These are phyloP conservation scores for Aspidiotus rigidus DNA, from an alignment of 2,888 invertebrate species.

Conservation along the genomic window DNA sequence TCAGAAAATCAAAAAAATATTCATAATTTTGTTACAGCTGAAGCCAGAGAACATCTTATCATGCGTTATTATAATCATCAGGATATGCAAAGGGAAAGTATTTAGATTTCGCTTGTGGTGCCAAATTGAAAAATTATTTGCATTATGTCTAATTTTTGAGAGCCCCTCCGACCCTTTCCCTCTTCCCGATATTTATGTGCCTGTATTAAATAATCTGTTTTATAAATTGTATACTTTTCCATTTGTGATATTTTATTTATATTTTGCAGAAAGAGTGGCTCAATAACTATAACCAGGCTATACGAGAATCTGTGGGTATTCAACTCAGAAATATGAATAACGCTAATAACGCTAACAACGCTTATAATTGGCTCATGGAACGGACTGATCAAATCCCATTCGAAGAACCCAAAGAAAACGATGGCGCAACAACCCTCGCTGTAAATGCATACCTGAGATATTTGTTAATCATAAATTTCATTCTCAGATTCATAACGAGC, in stretches of 20 bases:
- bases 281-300: constrained; percentile 66
- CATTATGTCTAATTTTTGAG: too few relatives aligned
- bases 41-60: too few relatives aligned
- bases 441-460: constrained; percentile 8
- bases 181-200: too few relatives aligned
- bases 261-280: constrained; percentile 62
- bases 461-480: constrained; percentile 4
- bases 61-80: too few relatives aligned
- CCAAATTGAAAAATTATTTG: too few relatives aligned
- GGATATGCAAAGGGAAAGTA: too few relatives aligned
- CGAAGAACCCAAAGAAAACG: background rate
- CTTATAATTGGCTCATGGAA: constrained; percentile 75
- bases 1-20: too few relatives aligned
- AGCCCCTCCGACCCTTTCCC: too few relatives aligned
- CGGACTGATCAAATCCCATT: constrained; percentile 49
- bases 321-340: constrained; percentile 52
- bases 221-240: constrained; percentile 20
- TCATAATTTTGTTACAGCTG: too few relatives aligned
- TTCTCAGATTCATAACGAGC: constrained; percentile 9
- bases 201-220: background rate
- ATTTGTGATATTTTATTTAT: background rate
- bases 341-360: constrained; percentile 49
- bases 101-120: too few relatives aligned
- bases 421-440: background rate
- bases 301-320: constrained; percentile 61